Percentiles rank a stretch among this genome's conserved stretches.
These are phyloP conservation scores for Egretta garzetta DNA, from an alignment of 2,113 vertebrate species.

Conservation along the genomic window DNA sequence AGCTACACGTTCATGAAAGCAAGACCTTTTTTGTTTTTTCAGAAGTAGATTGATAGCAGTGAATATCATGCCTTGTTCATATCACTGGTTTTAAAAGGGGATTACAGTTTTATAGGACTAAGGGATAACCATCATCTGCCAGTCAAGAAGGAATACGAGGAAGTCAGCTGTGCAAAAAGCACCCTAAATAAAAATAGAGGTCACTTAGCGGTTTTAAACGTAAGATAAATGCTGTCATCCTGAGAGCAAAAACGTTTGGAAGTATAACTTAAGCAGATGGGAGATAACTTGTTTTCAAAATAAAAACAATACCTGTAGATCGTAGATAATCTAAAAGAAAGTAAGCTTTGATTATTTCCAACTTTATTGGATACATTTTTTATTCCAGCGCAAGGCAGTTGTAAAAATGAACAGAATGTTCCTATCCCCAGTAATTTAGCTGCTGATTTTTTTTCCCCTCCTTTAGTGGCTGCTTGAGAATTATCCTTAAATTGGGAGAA, in stretches of 20 bases:
- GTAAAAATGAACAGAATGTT: not conserved
- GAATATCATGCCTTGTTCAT: not conserved
- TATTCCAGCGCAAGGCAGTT: not conserved
- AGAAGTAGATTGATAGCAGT: not conserved
- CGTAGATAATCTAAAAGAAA: not conserved
- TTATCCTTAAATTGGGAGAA: not conserved
- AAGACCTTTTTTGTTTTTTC: not conserved
- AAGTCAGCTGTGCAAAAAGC: not conserved
- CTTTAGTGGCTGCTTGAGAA: not conserved
- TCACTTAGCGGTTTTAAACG: not conserved
- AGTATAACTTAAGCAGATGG: not conserved
- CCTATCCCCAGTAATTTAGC: not conserved
- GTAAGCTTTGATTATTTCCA: not conserved
- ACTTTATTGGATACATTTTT: not conserved
- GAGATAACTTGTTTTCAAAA: not conserved
- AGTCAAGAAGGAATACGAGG: not conserved
- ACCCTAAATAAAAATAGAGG: not conserved
- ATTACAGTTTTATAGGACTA: not conserved
- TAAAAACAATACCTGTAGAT: not conserved
- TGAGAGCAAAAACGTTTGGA: not conserved
- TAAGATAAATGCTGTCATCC: not conserved
- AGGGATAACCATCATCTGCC: not conserved
- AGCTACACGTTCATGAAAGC: not conserved
- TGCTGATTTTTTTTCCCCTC: not conserved
- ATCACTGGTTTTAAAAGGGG: not conserved